Evolutionary conservation across 2,797 vertebrate genomes (phyloP), one percentile per base, ranked within the genome.

Genomic region (Microtus agrestis): DNA sequence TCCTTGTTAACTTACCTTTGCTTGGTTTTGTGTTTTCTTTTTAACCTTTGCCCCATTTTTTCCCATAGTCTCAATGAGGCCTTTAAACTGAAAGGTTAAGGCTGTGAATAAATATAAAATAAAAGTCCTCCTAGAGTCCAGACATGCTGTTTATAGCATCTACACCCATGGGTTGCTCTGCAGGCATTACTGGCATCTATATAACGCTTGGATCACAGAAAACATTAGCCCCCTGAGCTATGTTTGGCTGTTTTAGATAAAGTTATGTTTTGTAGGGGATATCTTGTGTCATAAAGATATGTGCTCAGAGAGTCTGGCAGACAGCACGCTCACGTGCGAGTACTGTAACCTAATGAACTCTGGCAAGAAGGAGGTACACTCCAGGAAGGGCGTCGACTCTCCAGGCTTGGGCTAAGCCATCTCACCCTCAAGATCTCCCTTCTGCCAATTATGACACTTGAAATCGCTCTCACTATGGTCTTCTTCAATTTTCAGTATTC

Each of bases 51-150:
- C 29, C 29, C 0, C 8, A 71, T 95, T 74, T 73, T 91, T 73
- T 91, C 51, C 71, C 34, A n/a, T 92, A 91, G 34, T 94, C 87
- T 73, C 37, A 48, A 81, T 79, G 65, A 67, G 56, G 27, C 5
- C 17, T 61, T 71, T 56, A 34, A 51, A 19, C 69, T 25, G 43
- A 77, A 73, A 17, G 15, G 65, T 85, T 79, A 74, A 93, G 84
- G 25, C 5, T 73, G 1, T 78, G 43, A 87, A 79, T 67, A 27
- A 15, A 3, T 82, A 5, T 74, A 48, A 92, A 79, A 87, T 71
- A 40, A 91, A 82, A 74, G 23, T 71, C 5, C 2, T 4, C 19
- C 73, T 25, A 19, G 59, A 3, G 5, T 48, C 14, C n/a, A 51
- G 1, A 54, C 14, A 76, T 1, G 19, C 21, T n/a, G 21, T 89